A percentile compares a stretch with the other conserved stretches of the same genome.
phyloP scores from a whole-genome alignment of 2,888 invertebrate genomes.

The Ptychoptera contaminata region DNA sequence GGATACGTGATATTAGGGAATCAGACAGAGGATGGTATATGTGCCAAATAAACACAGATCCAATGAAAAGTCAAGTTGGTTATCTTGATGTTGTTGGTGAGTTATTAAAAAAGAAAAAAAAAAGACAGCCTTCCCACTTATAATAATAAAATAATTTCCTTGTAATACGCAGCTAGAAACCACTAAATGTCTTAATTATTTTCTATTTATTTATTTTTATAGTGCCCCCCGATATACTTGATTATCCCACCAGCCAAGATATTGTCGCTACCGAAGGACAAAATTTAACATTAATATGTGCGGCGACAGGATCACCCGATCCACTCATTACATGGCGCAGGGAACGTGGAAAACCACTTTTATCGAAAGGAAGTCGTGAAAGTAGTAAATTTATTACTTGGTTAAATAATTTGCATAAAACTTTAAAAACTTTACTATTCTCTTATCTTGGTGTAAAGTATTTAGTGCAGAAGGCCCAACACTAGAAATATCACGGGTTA shows the following conservation, averaged over 20 bases:
- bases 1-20: constrained; percentile 68
- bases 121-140: not conserved
- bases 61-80: constrained; percentile 82
- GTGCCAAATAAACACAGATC: constrained; percentile 88
- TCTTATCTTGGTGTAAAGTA: constrained; percentile 9
- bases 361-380: constrained; percentile 15
- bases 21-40: constrained; percentile 82
- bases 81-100: constrained; percentile 75
- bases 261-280: constrained; percentile 74
- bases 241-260: constrained; percentile 73
- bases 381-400: constrained; percentile 3
- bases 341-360: constrained; percentile 53
- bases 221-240: constrained; percentile 78
- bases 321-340: constrained; percentile 79
- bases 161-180: no score
- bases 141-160: not conserved
- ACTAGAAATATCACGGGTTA: constrained; percentile 22
- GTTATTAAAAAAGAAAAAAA: constrained; percentile 17
- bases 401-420: not conserved
- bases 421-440: no score
- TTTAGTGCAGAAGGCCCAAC: constrained; percentile 25
- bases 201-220: no score
- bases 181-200: not conserved
- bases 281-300: constrained; percentile 72
- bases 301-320: constrained; percentile 71